Base-by-base conservation (phyloP, 2,113 vertebrate genomes). In the Tachysurus fulvidraco region DNA sequence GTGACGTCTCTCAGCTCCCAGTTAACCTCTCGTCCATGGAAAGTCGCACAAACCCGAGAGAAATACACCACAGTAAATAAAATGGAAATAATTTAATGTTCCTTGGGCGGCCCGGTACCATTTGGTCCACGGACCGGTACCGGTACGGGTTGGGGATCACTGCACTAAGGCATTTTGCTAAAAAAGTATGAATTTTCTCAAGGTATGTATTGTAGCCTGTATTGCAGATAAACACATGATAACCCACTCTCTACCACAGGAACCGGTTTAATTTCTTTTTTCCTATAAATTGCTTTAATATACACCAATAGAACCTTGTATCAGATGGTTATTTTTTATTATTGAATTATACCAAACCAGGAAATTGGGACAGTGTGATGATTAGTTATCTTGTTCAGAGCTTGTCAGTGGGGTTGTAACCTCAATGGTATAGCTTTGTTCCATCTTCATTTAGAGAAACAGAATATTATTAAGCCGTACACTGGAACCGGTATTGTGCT, bases 291-390 rank as follows among this genome's bases (percentile, higher is more conserved):
- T 36, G 1, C 36, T 78, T 50, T 50, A 7, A 7, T 50, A 9
- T 78, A 28, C 54, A 55, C 50, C 8, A n/a, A n/a, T 76, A 6
- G 25, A 25, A n/a, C 12, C 8, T 78, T 78, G 25, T 25, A 30
- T 55, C 76, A 54, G 25, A 78, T 30, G 50, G 10, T 78, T 28
- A 10, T 54, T 78, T 78, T 78, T 55, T 78, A 78, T 78, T 55
- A 78, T 55, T 55, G 50, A 25, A 28, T 78, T 55, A 55, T 30
- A 55, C 6, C 25, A 23, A 73, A 73, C 4, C 23, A 71, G 6
- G 23, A 74, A 46, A 46, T 9, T n/a, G 25, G 23, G 46, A 52
- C 46, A n/a, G 2, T 76, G 23, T 50, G 44, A 52, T 50, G 44
- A 52, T 50, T 76, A 52, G 46, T 76, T 25, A 54, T 25, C 50